Evolutionary conservation across 92 coral and sea anemone genomes (phyloP).

Genomic region (Siderastrea radians): DNA sequence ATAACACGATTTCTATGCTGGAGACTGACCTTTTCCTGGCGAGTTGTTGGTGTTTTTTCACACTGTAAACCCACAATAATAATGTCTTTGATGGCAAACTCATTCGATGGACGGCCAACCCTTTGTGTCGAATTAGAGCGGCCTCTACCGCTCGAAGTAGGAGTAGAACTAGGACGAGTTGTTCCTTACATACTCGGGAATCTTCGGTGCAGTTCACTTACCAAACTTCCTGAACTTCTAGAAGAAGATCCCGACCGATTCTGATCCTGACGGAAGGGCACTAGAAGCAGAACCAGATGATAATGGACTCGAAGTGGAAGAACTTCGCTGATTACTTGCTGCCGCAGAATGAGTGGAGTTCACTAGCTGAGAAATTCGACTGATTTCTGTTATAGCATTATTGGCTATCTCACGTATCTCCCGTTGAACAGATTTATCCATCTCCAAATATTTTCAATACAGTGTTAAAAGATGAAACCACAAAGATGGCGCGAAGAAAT

Average conservation of each 20-base stretch:
- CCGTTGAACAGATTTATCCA: conserved; percentile 4
- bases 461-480: too few species aligned
- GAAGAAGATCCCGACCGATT: neutral
- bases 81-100: conserved; percentile 47
- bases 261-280: neutral
- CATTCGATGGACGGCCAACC: conserved; percentile 31
- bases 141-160: neutral
- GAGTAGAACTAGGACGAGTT: neutral
- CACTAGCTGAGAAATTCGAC: conserved; percentile 12
- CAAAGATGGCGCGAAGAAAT: too few species aligned
- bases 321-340: neutral
- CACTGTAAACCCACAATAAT: conserved; percentile 56
- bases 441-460: neutral
- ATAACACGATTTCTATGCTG: too few species aligned
- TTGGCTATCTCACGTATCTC: conserved; percentile 1
- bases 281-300: neutral
- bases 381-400: neutral
- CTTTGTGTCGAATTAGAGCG: conserved; percentile 6
- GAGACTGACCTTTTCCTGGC: conserved; percentile 49
- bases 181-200: conserved; percentile 13
- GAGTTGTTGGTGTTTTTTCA: conserved; percentile 51
- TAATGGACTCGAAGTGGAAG: neutral
- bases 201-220: conserved; percentile 3
- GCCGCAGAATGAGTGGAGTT: conserved; percentile 4
- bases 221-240: neutral